Conservation (phyloP, 2,113 vertebrate species). For the Mormoops blainvillei region DNA sequence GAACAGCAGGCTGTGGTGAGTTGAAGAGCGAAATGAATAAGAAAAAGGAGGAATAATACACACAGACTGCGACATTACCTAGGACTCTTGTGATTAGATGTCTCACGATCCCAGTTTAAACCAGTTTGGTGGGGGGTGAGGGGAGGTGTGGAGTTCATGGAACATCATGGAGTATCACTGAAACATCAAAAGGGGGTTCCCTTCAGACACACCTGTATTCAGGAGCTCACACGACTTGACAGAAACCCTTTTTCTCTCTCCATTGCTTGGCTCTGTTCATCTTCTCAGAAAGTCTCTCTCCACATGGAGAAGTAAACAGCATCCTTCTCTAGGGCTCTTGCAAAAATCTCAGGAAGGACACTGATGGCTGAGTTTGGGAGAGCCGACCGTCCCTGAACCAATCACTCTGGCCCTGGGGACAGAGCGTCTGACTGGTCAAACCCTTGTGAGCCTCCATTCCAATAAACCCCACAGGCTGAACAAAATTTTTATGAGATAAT, state of each 20-base stretch:
- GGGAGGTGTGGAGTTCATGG: neutral
- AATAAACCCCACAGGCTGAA: neutral
- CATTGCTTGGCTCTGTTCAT: neutral
- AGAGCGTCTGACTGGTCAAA: neutral
- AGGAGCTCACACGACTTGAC: neutral
- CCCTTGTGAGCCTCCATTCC: neutral
- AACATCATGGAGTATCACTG: too few relatives aligned
- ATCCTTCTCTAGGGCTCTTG: neutral
- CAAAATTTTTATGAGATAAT: neutral
- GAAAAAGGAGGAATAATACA: neutral
- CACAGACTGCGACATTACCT: fast-evolving
- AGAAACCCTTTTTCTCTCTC: neutral
- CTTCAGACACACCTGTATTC: neutral
- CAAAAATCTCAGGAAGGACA: neutral
- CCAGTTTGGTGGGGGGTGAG: fast-evolving
- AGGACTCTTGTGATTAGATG: neutral
- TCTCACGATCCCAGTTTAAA: neutral
- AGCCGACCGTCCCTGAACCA: neutral
- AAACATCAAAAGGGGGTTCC: neutral
- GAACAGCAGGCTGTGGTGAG: neutral
- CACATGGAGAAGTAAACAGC: neutral
- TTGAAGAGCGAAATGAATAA: neutral
- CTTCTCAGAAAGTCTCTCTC: neutral
- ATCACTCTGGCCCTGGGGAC: neutral
- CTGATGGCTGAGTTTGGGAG: neutral